phyloP scores from a whole-genome alignment of 2,113 vertebrate species.

The Percopsis transmontana region DNA sequence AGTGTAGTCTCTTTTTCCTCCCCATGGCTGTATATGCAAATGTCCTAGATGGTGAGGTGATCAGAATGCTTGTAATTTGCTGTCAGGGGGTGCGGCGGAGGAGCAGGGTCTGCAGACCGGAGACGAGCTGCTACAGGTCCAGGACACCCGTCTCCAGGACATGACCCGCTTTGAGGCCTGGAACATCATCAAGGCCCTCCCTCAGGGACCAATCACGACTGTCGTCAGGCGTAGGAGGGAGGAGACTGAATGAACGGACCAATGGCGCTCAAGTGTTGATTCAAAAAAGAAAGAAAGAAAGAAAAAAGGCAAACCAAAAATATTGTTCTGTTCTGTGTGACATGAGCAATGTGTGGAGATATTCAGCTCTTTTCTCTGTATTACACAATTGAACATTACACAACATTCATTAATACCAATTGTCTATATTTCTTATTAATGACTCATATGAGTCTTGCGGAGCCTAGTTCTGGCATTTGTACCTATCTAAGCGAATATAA shows the following conservation, averaged over 20 bases:
- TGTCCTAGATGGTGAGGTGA: too few species aligned
- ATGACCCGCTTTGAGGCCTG: slow-evolving; percentile 94
- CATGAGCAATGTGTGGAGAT: neutral
- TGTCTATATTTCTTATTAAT: neutral
- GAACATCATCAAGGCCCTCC: slow-evolving; percentile 87
- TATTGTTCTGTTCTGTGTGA: neutral
- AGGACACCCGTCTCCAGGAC: slow-evolving; percentile 78
- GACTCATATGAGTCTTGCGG: neutral
- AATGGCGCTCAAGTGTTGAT: neutral
- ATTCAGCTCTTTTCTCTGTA: neutral
- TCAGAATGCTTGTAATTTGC: slow-evolving; percentile 4
- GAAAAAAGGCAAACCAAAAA: neutral
- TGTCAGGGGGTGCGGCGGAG: slow-evolving; percentile 80
- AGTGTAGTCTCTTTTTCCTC: too few species aligned
- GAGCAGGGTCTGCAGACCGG: slow-evolving; percentile 81
- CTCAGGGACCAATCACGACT: slow-evolving; percentile 79
- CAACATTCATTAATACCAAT: neutral
- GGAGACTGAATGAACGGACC: slow-evolving; percentile 3
- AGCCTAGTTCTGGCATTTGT: neutral
- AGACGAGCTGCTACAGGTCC: slow-evolving; percentile 86
- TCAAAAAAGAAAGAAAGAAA: neutral
- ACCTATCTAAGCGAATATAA: neutral
- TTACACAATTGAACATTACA: neutral
- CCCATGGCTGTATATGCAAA: too few species aligned
- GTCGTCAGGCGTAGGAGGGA: slow-evolving; percentile 75